These are phyloP conservation scores for Drosophila orosa DNA, from an alignment of 1,140 invertebrate genomes.

Conservation along the genomic window DNA sequence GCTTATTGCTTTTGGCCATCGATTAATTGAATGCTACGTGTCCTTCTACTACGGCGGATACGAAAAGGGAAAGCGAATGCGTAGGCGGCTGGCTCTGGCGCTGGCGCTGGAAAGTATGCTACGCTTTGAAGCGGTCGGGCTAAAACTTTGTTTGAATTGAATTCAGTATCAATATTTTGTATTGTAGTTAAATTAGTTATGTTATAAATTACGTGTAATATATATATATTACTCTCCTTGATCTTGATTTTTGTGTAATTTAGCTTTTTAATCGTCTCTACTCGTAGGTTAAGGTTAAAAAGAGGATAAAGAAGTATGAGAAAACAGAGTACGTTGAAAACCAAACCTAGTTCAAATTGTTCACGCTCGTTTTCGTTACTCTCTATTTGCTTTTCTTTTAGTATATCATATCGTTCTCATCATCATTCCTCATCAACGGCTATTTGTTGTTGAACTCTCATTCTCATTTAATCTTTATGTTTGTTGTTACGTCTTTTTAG, in stretches of 20 bases:
- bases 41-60: slow-evolving; percentile 23
- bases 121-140: slow-evolving; percentile 34
- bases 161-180: slow-evolving; percentile 45
- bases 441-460: slow-evolving; percentile 10
- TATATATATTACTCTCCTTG: slow-evolving; percentile 35
- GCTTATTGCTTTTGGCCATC: slow-evolving; percentile 32
- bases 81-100: slow-evolving; percentile 28
- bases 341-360: slow-evolving; percentile 56
- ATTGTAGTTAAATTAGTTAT: slow-evolving; percentile 49
- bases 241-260: slow-evolving; percentile 31
- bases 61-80: slow-evolving; percentile 48
- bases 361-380: slow-evolving; percentile 54
- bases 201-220: slow-evolving; percentile 56
- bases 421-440: slow-evolving; percentile 3
- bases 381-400: slow-evolving; percentile 33
- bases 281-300: slow-evolving; percentile 49
- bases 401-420: not conserved
- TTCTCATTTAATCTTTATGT: slow-evolving; percentile 19
- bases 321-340: slow-evolving; percentile 62
- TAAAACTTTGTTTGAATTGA: slow-evolving; percentile 58
- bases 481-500: slow-evolving; percentile 24
- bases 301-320: slow-evolving; percentile 38
- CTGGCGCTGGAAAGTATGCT: slow-evolving; percentile 44
- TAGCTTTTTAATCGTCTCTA: slow-evolving; percentile 23
- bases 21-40: slow-evolving; percentile 12